These are phyloP conservation scores for Porites divaricata DNA, from an alignment of 92 coral and sea anemone genomes.

Conservation along the genomic window DNA sequence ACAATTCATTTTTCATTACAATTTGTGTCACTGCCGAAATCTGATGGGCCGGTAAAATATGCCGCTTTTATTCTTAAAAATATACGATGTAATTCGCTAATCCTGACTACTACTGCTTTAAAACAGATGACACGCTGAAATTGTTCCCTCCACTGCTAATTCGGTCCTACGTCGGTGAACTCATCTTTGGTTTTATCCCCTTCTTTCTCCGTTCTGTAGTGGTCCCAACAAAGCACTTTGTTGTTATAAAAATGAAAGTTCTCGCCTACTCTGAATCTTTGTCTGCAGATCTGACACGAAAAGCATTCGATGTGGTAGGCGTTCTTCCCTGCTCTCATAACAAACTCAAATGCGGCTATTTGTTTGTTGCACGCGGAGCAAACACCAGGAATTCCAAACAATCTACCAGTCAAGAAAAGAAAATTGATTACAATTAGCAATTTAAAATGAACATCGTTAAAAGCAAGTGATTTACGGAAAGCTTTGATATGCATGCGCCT, in stretches of 20 bases:
- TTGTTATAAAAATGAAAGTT: slow-evolving; percentile 86
- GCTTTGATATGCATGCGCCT: not conserved
- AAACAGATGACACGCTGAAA: not conserved
- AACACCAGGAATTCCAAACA: slow-evolving; percentile 86
- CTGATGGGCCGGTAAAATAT: no score
- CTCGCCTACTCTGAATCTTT: slow-evolving; percentile 87
- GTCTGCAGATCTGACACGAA: slow-evolving; percentile 85
- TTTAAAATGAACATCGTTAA: not conserved
- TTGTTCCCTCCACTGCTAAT: not conserved
- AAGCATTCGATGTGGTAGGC: slow-evolving; percentile 93
- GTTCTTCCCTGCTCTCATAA: slow-evolving; percentile 85
- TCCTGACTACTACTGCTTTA: no score
- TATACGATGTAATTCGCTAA: no score
- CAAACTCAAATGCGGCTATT: slow-evolving; percentile 90
- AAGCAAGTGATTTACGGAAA: not conserved
- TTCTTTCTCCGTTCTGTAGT: slow-evolving; percentile 73
- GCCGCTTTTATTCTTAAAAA: no score
- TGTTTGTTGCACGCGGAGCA: slow-evolving; percentile 84
- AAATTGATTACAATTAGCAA: not conserved
- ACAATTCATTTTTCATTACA: no score
- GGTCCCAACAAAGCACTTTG: slow-evolving; percentile 84
- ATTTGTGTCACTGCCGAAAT: no score
- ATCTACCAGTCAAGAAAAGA: slow-evolving; percentile 28
- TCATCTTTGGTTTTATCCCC: slow-evolving; percentile 10
- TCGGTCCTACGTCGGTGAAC: slow-evolving; percentile 1